Conservation (phyloP, 2,113 vertebrate species). For the Machaerirhynchus nigripectus region DNA sequence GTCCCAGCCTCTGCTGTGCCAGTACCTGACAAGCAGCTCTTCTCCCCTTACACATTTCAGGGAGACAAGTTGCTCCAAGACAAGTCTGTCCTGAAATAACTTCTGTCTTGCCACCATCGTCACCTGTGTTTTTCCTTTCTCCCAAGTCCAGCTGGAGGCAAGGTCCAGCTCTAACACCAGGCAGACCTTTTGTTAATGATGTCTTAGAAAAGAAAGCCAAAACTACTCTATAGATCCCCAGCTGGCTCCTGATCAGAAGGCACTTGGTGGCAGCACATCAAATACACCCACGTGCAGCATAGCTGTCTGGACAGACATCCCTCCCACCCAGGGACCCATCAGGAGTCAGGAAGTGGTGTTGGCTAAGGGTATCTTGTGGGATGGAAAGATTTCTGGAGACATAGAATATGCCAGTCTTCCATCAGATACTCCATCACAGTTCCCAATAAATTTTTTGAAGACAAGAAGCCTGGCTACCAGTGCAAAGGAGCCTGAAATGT, state of each 20-base stretch:
- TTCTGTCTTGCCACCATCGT: background rate
- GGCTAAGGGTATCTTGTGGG: background rate
- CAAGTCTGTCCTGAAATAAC: slow-evolving; percentile 28
- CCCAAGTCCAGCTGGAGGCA: background rate
- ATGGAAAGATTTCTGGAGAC: background rate
- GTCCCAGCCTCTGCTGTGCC: background rate
- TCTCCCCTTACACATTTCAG: background rate
- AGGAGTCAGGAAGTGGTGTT: background rate
- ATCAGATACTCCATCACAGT: background rate
- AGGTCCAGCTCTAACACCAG: slow-evolving; percentile 1
- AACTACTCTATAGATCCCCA: background rate
- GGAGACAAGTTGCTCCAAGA: background rate
- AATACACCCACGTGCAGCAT: slow-evolving; percentile 27
- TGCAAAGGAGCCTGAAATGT: background rate
- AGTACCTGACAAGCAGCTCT: background rate
- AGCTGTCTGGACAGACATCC: slow-evolving; percentile 15
- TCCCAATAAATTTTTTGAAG: background rate
- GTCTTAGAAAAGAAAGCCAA: slow-evolving; percentile 30
- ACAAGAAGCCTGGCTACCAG: background rate
- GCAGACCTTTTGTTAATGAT: slow-evolving; percentile 4
- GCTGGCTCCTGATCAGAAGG: slow-evolving; percentile 53
- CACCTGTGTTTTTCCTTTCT: background rate
- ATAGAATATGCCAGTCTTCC: background rate
- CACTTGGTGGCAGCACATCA: slow-evolving; percentile 51
- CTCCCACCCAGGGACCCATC: background rate